Evolutionary conservation across 2,797 vertebrate species (phyloP), one percentile per base, ranked within the genome.

Genomic region (Acrocephalus scirpaceus): DNA sequence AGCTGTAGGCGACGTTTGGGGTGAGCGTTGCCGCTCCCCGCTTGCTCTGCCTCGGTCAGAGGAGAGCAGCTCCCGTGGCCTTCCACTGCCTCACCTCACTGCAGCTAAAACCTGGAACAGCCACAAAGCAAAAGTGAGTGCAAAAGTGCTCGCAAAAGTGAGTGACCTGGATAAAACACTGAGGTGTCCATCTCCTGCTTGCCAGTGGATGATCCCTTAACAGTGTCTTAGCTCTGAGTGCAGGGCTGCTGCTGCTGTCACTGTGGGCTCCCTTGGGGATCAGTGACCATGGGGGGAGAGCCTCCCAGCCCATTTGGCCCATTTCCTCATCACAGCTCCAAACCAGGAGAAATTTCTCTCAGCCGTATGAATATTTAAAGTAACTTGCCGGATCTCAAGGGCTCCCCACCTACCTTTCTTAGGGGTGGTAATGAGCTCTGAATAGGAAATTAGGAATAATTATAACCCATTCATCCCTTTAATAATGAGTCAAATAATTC

Each of bases 361-460:
- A 13, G 12, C 79, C 22, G 27, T n/a, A 47, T 94, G 92, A 96
- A 96, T 95, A 96, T 95, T 95, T 93, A 87, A 96, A 88, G 74
- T 26, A 13, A 86, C 72, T 22, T 34, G 34, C 80, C 21, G 67
- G 90, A 76, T 87, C 48, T 71, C 72, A 83, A 64, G 53, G 34
- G 51, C 61, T 92, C 69, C 81, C 54, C 45, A 23, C 61, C 88
- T 79, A 8, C 53, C 45, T 22, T 92, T 77, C 78, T 34, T 13
- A 73, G 44, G 79, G 74, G 67, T 30, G 56, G 71, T 91, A 91
- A 95, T 94, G 90, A 83, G 82, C 74, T 94, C 36, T 32, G 80
- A 94, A 95, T 96, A 62, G 81, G 84, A 90, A 96, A 93, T 95
- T 70, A 95, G 75, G 77, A 84, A 72, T 74, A 90, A 94, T 92